Conservation (phyloP, 1,140 invertebrate species). For the Vanessa tameamea region DNA sequence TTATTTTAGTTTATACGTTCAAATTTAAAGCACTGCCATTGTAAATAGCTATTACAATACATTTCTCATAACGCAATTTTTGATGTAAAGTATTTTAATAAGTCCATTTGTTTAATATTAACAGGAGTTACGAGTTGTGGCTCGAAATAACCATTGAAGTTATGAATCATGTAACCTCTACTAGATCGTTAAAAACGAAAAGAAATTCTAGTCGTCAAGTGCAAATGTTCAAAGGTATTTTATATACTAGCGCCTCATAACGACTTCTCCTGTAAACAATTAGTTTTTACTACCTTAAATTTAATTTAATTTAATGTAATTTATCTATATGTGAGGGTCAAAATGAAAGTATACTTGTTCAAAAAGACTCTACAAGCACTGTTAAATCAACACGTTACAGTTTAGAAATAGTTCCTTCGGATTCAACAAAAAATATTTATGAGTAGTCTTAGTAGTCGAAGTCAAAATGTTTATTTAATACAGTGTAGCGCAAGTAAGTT, state of each 20-base stretch:
- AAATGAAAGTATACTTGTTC: too few species aligned
- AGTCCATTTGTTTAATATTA: constrained; percentile 1
- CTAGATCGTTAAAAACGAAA: constrained; percentile 17
- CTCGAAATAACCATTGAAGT: not conserved
- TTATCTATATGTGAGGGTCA: too few species aligned
- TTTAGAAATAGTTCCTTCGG: too few species aligned
- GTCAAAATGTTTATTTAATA: too few species aligned
- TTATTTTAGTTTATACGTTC: too few species aligned
- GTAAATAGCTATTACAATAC: not conserved
- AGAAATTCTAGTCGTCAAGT: not conserved
- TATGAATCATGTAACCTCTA: constrained; percentile 2
- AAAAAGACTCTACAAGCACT: too few species aligned
- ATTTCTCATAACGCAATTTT: not conserved
- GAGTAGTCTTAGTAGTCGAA: too few species aligned
- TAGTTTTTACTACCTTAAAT: not conserved
- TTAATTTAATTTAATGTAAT: too few species aligned
- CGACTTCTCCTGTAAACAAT: not conserved
- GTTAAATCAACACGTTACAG: too few species aligned
- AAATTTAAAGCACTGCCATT: not conserved
- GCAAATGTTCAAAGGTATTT: not conserved
- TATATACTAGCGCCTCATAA: not conserved
- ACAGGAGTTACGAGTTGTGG: not conserved
- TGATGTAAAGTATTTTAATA: constrained; percentile 1
- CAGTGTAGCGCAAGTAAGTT: too few species aligned
- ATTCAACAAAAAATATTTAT: too few species aligned